Evolutionary conservation across 2,797 vertebrate genomes (phyloP).

Genomic region (Macropus fuliginosus): DNA sequence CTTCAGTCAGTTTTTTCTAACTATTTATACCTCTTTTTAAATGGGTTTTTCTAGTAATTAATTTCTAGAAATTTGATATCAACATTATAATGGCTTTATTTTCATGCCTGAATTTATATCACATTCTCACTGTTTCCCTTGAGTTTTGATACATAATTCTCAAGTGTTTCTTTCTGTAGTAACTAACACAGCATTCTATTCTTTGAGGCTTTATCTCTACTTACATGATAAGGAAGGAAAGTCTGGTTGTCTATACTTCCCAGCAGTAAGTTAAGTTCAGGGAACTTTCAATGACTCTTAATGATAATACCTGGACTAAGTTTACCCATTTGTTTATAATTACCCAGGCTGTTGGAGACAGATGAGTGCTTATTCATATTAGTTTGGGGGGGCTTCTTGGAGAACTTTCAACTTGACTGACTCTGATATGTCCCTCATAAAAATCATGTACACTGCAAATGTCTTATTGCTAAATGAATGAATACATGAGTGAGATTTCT

Average conservation of each 20-base stretch:
- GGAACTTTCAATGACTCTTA: neutral
- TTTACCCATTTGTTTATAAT: neutral
- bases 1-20: neutral
- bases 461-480: neutral
- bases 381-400: neutral
- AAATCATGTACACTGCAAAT: neutral
- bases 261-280: neutral
- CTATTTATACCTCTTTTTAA: neutral
- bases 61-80: neutral
- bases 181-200: neutral
- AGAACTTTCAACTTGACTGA: neutral
- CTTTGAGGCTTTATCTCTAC: neutral
- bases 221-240: neutral
- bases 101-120: neutral
- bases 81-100: neutral
- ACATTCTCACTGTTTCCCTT: neutral
- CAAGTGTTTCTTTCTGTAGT: neutral
- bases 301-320: too few relatives aligned
- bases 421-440: neutral
- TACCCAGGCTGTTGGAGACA: neutral
- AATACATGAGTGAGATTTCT: neutral
- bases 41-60: conserved; percentile 24
- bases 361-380: neutral
- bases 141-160: neutral
- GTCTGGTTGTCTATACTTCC: neutral